Base-by-base conservation (phyloP, 2,888 invertebrate species). In the Autographa pulchrina region DNA sequence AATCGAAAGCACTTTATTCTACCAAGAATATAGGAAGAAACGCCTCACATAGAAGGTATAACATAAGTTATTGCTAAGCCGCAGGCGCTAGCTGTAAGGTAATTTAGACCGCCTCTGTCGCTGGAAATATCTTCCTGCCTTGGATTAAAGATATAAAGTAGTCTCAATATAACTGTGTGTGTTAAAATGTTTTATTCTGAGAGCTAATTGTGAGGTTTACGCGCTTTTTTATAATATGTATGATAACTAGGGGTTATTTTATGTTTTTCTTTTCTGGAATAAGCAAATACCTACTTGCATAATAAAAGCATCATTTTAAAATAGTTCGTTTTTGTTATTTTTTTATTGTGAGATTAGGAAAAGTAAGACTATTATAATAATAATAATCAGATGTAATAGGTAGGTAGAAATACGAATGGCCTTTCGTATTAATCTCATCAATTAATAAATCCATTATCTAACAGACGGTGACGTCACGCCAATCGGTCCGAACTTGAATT, bases 401-500 rank as follows among this genome's bases (percentile, higher is more conserved):
- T 35, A 35, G 35, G 35, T 35, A 35, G 6, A 35, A 35, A 35
- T 35, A 35, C 14, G 14, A 43, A n/a, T 48, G 4, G n/a, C 2
- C 41, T 0, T 41, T 25, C 2, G n/a, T n/a, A 4, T n/a, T 6
- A 56, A 56, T 20, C 13, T 25, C 20, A 25, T 20, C 54, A 25
- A 56, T 56, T 56, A 20, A 56, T 56, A 20, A 54, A 20, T 48
- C 48, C 48, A 48, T 56, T 56, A 25, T 56, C 54, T 11, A 56
- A 20, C 54, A 56, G 54, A 56, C 25, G 11, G 25, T 56, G 54
- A 25, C 20, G 25, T 75, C 78, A 63, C n/a, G 25, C 3, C 62
- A 54, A 18, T 65, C 5, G 14, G 64, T 65, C 60, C 31, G n/a
- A 52, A 13, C 20, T 25, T 65, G 62, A 74, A 69, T 62, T 20